Base-by-base conservation (phyloP, 30 jellyfish, hydroid and myxozoan species). In the Mastigias papua region DNA sequence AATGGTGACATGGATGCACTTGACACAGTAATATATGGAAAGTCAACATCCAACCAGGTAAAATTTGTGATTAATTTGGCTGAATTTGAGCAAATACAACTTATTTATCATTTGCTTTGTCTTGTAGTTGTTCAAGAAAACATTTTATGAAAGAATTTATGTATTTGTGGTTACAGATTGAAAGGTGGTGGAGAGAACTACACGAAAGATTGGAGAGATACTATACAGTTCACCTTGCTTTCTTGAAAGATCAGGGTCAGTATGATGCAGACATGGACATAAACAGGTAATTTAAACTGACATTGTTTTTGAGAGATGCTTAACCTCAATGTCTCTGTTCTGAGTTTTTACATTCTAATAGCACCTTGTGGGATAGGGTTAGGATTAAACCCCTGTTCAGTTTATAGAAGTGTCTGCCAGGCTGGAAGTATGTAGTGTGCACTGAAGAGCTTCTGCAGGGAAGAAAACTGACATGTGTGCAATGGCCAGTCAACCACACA, bases 31-130 rank as follows among this genome's bases (percentile, higher is more conserved):
- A 69, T 84, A 66, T 84, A 22, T 84, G 93, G 93, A 22, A 87
- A 87, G n/a, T 84, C 93, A 46, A 50, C 93, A 84, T 69, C 87
- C 23, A 84, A 84, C 50, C 86, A 84, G 87, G 93, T 84, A 84
- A 22, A 67, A 34, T 34, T 35, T 37, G 6, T 28, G 50, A 69
- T n/a, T 22, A 19, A 32, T 34, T 8, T 35, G 65, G 62, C 34
- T 28, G 19, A 16, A 79, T 61, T 25, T 23, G 23, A 21, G 48
- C 48, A 65, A 65, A 9, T 31, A 65, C 11, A 65, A 17, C 1
- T 9, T 54, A 21, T 54, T 21, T 11, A 11, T 54, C 27, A 54
- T 54, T 11, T 19, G 27, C 27, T 54, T 16, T 0, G 67, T 54
- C 23, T 19, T 54, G 20, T 54, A 19, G 17, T 54, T 54, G 17